These are phyloP conservation scores for Drosophila rellima DNA, from an alignment of 2,888 invertebrate species.

Conservation along the genomic window DNA sequence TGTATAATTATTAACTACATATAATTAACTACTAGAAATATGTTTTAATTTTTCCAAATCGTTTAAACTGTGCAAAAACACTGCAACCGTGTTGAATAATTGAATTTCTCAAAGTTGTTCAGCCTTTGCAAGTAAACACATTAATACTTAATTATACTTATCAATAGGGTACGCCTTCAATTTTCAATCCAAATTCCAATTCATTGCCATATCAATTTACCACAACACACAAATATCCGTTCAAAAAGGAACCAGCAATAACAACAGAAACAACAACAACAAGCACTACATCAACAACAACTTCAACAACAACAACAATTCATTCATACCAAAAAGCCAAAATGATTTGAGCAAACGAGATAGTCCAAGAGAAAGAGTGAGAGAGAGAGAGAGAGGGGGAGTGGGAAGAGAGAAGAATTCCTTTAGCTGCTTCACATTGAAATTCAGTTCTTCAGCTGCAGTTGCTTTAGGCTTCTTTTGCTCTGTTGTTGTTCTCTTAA, in stretches of 20 bases:
- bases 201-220: slow-evolving; percentile 76
- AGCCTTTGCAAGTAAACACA: slow-evolving; percentile 3
- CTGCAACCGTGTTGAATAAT: slow-evolving; percentile 3
- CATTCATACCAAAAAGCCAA: slow-evolving; percentile 70
- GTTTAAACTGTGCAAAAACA: background rate
- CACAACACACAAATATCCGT: slow-evolving; percentile 43
- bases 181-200: slow-evolving; percentile 47
- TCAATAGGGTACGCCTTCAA: slow-evolving; percentile 48
- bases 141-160: slow-evolving; percentile 49
- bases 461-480: slow-evolving; percentile 36
- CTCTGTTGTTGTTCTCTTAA: slow-evolving; percentile 42
- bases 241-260: slow-evolving; percentile 37
- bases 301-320: slow-evolving; percentile 53
- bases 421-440: slow-evolving; percentile 41
- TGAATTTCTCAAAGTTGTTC: slow-evolving; percentile 8
- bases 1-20: background rate
- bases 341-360: slow-evolving; percentile 22
- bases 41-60: background rate
- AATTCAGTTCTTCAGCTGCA: slow-evolving; percentile 53
- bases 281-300: background rate
- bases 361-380: slow-evolving; percentile 15
- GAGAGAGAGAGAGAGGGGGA: slow-evolving; percentile 24
- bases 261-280: slow-evolving; percentile 12
- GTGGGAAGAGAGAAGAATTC: slow-evolving; percentile 31
- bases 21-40: background rate